Base-by-base conservation (phyloP, 2,113 vertebrate species). In the Ceratotherium simum region DNA sequence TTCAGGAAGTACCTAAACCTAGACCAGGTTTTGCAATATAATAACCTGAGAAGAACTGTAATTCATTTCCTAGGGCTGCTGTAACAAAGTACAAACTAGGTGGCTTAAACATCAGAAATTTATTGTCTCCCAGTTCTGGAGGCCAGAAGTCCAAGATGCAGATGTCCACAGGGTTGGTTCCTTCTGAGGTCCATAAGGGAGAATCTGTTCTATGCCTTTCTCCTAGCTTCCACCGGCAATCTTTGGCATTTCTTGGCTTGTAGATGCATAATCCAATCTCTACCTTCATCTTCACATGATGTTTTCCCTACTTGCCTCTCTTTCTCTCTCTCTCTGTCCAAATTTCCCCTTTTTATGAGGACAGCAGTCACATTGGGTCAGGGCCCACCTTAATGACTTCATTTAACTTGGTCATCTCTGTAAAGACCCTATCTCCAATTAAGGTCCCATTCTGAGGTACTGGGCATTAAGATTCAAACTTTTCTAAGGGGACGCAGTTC, bases 1-100 rank as follows among this genome's bases (percentile, higher is more conserved):
- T 33, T 17, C 10, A 56, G 25, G 39, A 69, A 31, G 14, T 14
- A 72, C 25, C 42, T 89, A 90, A 91, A 54, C 8, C 42, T 54
- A 58, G 18, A 56, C 42, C 48, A 86, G 42, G 12, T 91, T 95
- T 92, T 67, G 75, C n/a, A 75, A 42, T 58, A 36, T 58, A 62
- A 84, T 86, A 90, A 84, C 27, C 12, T 88, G n/a, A 87, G 48
- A 86, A 94, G 51, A 92, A 82, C 33, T 82, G 16, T 31, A 96
- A 97, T 67, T 82, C 16, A 8, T 62, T 75, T 78, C 36, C 87
- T 76, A 62, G 20, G 39, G 31, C 21, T 69, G 21, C n/a, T 81
- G 16, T 76, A 94, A 82, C 60, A 48, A 90, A 82, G 36, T 76
- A 39, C 42, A 62, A 25, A 90, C 31, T 29, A 12, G 12, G 27